phyloP scores from a whole-genome alignment of 1,140 invertebrate genomes.

The Wasmannia auropunctata region DNA sequence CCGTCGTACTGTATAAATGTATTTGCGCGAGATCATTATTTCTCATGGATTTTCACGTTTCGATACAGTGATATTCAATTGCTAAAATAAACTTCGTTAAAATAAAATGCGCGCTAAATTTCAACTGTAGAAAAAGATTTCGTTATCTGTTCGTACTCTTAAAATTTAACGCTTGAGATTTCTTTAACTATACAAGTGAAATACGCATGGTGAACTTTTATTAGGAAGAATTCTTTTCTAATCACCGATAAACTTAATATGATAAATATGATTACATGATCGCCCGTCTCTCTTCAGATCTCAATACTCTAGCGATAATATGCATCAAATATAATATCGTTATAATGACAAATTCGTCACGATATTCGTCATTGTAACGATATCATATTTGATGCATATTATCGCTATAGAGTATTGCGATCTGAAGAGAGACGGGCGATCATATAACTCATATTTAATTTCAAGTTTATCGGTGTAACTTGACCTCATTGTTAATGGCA shows the following conservation, averaged over 20 bases:
- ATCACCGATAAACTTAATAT: constrained; percentile 11
- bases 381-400: neutral
- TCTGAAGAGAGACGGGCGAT: neutral
- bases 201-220: neutral
- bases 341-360: neutral
- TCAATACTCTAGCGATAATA: neutral
- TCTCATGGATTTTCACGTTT: neutral
- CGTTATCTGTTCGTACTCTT: neutral
- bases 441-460: constrained; percentile 26
- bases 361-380: neutral
- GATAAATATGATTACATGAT: constrained; percentile 23
- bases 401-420: neutral
- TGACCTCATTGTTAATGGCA: neutral
- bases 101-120: neutral
- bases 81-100: neutral
- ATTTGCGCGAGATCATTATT: neutral
- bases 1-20: neutral
- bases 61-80: neutral
- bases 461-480: constrained; percentile 8
- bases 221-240: neutral
- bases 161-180: neutral
- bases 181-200: neutral
- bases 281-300: neutral
- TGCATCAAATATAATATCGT: neutral
- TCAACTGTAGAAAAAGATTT: neutral